Evolutionary conservation across 2,888 invertebrate species (phyloP).

Genomic region (Spialia ferax): DNA sequence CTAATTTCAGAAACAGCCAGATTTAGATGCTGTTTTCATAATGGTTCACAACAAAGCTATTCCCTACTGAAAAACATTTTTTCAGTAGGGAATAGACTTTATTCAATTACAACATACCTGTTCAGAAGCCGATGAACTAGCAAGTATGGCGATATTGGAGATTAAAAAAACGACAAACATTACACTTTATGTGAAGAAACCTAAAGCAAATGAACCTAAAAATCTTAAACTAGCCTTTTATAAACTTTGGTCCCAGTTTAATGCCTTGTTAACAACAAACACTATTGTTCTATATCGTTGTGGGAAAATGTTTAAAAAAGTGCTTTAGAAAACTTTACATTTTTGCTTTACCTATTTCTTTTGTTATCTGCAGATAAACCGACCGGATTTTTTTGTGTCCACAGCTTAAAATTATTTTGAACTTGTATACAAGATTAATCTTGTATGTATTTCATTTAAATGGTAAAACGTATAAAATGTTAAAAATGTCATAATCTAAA

Average conservation of each 20-base stretch:
- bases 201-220: not conserved
- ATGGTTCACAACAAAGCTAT: no score
- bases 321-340: not conserved
- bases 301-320: not conserved
- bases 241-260: slow-evolving; percentile 43
- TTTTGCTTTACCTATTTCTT: not conserved
- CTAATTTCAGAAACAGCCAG: no score
- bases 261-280: slow-evolving; percentile 53
- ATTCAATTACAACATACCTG: not conserved
- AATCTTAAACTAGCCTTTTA: slow-evolving; percentile 4
- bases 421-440: no score
- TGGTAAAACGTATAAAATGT: no score
- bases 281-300: slow-evolving; percentile 56
- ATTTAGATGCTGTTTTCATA: no score
- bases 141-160: not conserved
- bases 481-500: no score
- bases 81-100: no score
- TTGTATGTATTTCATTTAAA: no score
- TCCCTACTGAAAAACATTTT: no score
- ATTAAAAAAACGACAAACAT: not conserved
- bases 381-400: no score
- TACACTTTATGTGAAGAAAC: not conserved
- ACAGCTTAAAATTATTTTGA: no score
- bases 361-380: no score
- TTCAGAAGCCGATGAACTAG: not conserved